Conservation (phyloP, 2,888 invertebrate species). For the Trissonchulus latispiculum region DNA sequence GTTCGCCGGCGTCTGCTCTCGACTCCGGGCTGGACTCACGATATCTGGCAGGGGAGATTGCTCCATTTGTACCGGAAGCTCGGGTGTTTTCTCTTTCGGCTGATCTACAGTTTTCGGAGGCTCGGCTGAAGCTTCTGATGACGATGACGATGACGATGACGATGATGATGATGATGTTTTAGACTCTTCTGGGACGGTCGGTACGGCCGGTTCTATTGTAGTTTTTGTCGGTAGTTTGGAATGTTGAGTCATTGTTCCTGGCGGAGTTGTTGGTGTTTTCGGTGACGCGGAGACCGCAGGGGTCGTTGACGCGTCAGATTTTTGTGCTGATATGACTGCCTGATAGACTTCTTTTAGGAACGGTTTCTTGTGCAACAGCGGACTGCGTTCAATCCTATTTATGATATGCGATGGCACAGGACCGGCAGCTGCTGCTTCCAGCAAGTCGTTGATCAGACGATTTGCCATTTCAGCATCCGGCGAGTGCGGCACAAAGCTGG, state of each 20-base stretch:
- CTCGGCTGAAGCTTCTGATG: neutral
- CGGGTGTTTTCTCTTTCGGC: neutral
- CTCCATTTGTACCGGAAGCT: no score
- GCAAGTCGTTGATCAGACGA: constrained; percentile 22
- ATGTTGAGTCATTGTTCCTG: no score
- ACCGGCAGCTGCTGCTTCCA: constrained; percentile 22
- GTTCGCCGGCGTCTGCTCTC: neutral
- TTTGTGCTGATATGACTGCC: constrained; percentile 16
- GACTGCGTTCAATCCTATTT: constrained; percentile 11
- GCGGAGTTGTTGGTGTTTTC: neutral
- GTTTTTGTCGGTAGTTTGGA: neutral
- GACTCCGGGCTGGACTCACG: neutral
- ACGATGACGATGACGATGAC: no score
- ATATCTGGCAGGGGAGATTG: no score
- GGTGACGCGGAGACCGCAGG: neutral
- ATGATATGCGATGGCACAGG: constrained; percentile 7
- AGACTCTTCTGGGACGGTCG: neutral
- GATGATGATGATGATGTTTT: no score
- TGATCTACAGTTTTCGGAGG: neutral
- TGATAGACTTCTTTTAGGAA: constrained; percentile 24
- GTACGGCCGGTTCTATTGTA: neutral
- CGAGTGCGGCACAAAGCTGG: neutral
- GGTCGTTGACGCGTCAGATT: neutral
- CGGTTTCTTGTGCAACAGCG: constrained; percentile 5
- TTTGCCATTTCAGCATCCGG: constrained; percentile 13